A percentile compares a stretch with the other conserved stretches of the same genome.
Conservation (phyloP, 1,140 invertebrate genomes). For the Wasmannia auropunctata region DNA sequence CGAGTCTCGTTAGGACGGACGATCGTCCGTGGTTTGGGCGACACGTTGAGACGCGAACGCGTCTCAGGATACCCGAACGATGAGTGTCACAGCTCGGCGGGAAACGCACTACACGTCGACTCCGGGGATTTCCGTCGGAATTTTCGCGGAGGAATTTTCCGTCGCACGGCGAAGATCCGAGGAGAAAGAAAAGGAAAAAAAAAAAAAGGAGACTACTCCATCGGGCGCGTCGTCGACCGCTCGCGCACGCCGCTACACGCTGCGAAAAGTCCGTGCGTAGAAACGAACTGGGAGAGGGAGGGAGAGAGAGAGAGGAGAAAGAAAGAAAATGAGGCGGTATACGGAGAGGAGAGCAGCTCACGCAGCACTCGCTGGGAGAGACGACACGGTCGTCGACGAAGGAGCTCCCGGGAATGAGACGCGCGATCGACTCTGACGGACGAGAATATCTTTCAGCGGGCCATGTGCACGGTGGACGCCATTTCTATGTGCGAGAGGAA, state of each 20-base stretch:
- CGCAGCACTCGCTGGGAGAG: neutral
- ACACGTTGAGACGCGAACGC: neutral
- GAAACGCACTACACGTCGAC: neutral
- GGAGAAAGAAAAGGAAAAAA: neutral
- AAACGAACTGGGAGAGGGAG: neutral
- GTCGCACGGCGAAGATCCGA: neutral
- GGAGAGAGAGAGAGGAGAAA: neutral
- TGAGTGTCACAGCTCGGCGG: neutral
- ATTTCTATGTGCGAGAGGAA: conserved; percentile 79
- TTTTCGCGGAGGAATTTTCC: neutral
- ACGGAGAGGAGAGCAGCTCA: neutral
- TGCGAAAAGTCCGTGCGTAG: conserved; percentile 24
- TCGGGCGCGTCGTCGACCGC: conserved; percentile 57
- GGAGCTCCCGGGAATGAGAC: neutral
- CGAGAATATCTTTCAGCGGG: conserved; percentile 56
- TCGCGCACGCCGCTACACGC: conserved; percentile 35
- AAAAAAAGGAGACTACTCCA: conserved; percentile 57
- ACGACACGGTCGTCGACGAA: neutral
- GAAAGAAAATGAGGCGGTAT: neutral
- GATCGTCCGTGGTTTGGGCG: neutral
- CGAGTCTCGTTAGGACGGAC: neutral
- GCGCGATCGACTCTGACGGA: neutral
- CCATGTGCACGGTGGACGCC: conserved; percentile 83
- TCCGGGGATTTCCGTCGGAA: neutral
- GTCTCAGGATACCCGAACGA: neutral